A percentile compares a stretch with the other conserved stretches of the same genome.
Evolutionary conservation across 2,797 vertebrate species (phyloP).

Genomic region (Sarcophilus harrisii): DNA sequence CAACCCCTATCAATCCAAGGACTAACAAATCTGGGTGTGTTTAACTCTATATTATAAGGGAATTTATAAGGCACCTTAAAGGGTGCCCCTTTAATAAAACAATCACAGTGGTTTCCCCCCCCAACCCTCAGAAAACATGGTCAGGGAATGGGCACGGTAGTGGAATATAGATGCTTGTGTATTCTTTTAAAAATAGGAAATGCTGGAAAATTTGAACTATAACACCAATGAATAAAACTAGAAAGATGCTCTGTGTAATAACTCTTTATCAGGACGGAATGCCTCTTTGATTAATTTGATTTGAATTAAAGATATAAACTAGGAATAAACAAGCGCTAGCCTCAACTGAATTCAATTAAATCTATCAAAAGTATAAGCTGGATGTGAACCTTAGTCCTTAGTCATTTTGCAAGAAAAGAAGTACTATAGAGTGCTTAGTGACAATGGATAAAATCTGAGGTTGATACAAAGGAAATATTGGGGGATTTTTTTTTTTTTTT

Average conservation of each 20-base stretch:
- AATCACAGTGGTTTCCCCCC: no score
- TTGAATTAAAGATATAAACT: neutral
- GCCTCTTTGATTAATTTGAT: neutral
- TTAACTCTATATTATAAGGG: neutral
- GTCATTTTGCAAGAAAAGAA: neutral
- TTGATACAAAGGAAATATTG: neutral
- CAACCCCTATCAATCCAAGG: neutral
- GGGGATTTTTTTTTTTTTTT: neutral
- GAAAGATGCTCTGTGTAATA: neutral
- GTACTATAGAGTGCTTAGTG: neutral
- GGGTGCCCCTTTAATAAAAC: no score
- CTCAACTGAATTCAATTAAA: neutral
- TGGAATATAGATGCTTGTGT: neutral
- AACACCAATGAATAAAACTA: neutral
- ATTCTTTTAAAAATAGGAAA: neutral
- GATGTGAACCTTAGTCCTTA: neutral
- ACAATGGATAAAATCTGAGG: neutral
- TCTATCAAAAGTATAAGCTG: neutral
- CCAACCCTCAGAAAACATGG: neutral
- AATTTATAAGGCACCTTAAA: no score
- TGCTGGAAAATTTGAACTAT: neutral
- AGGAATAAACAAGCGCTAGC: no score
- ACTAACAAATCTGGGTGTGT: neutral
- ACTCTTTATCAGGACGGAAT: neutral
- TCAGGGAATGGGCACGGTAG: neutral